These are phyloP conservation scores for Drosophila ustulata DNA, from an alignment of 2,888 invertebrate species.

Conservation along the genomic window DNA sequence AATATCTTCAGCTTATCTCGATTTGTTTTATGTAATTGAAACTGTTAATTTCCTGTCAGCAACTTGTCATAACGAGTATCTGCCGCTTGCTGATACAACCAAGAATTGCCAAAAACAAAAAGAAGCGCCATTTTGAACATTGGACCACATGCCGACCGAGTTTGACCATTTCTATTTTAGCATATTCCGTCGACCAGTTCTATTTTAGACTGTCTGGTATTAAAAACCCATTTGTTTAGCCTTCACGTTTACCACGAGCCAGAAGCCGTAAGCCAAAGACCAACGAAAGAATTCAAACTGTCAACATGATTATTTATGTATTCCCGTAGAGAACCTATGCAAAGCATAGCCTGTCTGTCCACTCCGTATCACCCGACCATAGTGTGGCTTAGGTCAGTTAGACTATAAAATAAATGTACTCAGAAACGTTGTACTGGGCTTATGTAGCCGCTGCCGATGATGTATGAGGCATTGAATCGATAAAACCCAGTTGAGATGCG, in stretches of 20 bases:
- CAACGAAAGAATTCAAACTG: constrained; percentile 6
- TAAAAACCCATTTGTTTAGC: constrained; percentile 66
- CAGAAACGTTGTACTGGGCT: constrained; percentile 3
- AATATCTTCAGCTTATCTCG: constrained; percentile 55
- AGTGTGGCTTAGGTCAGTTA: constrained; percentile 53
- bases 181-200: constrained; percentile 41
- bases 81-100: constrained; percentile 17
- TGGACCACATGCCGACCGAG: constrained; percentile 11
- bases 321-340: constrained; percentile 12
- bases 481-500: not conserved
- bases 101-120: not conserved
- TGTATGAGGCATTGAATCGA: constrained; percentile 25
- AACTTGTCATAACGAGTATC: constrained; percentile 42
- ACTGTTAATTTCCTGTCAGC: constrained; percentile 63
- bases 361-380: constrained; percentile 29
- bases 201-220: constrained; percentile 48
- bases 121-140: not conserved
- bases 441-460: constrained; percentile 19
- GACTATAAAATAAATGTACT: constrained; percentile 3
- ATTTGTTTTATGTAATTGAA: constrained; percentile 52
- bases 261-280: constrained; percentile 7
- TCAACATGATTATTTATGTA: constrained; percentile 24
- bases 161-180: constrained; percentile 63
- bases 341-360: constrained; percentile 31
- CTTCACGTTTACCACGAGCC: constrained; percentile 27